Base-by-base conservation (phyloP, 2,113 vertebrate genomes). In the Vulpes vulpes region DNA sequence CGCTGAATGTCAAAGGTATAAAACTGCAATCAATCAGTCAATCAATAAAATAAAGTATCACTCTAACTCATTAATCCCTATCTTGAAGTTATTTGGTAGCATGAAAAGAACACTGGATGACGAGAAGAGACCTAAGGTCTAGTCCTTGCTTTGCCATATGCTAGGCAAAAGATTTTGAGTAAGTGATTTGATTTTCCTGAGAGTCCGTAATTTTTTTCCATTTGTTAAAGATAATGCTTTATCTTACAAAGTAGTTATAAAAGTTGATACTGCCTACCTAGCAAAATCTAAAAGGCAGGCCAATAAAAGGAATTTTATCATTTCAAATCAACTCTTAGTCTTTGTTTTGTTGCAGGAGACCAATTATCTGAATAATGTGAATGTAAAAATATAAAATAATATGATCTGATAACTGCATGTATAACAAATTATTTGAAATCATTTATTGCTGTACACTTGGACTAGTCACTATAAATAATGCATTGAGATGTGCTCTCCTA, bases 321-420 rank as follows among this genome's bases (percentile, higher is more conserved):
- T 53, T 94, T 22, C 57, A 62, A 83, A 59, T 80, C 57, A 86
- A 12, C 25, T 57, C 12, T 76, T 73, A 84, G n/a, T 89, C 23
- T 86, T 94, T 55, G 17, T 78, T 91, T 78, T 92, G 6, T 85
- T 95, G 17, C 5, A 43, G 69, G 35, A 91, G 9, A 49, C 78
- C 35, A 89, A 27, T 20, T 64, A 92, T 59, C 57, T 80, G 25
- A 74, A 12, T 81, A 51, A 51, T 81, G 8, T 74, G 35, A 89
- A 73, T 84, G 32, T 84, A 71, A 86, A 76, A 94, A 83, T 49
- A 35, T 74, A 86, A 96, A 96, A 43, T 60, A 86, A 80, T 80
- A 11, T 27, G 25, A 65, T 80, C 76, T 76, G 9, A 55, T 92
- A 93, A 71, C 38, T 51, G 0, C 11, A 51, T 51, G 11, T 94